Evolutionary conservation across 1,140 invertebrate genomes (phyloP), one percentile per base, ranked within the genome.

Genomic region (Magallana gigas): DNA sequence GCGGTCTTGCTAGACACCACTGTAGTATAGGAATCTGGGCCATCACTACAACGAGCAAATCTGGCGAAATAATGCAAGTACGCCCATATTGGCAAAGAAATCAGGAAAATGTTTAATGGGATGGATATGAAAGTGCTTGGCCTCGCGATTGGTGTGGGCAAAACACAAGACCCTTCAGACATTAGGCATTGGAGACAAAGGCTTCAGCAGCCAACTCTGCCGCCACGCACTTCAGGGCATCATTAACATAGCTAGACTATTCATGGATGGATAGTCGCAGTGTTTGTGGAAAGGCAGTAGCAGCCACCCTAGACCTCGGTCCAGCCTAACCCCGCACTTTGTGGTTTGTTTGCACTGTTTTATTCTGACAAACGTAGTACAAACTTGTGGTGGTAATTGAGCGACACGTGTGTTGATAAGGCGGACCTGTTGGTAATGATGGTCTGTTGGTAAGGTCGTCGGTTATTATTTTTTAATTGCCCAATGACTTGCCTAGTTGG

Each of bases 1-100:
- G 87, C 87, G 4, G 62, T 88, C 16, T 60, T 85, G 6, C 84
- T 88, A 11, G 84, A 88, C 57, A 80, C 84, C 0, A 88, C 87
- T 8, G 57, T 68, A 18, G 87, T 88, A 4, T 83, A 85, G 14
- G 87, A 88, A 57, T 57, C 58, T 59, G 56, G 14, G 7, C 29
- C 57, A 36, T 48, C 84, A 4, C 16, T 88, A 12, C 29, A 23
- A 16, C 18, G 68, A 48, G 87, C 87, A 11, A 88, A 88, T 23
- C 7, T 23, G 16, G 8, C n/a, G 1, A 88, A 88, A 16, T 60
- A 64, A 0, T 1, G 1, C 3, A 88, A 88, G 14, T 86, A 88
- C 23, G 12, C 16, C 6, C 29, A 1, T 3, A 12, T 83, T 1
- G 11, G 6, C 14, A 16, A 57, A 9, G 1, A 14, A 8, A 16